Evolutionary conservation across 1,140 invertebrate genomes (phyloP).

Genomic region (Muscidifurax raptorellus): DNA sequence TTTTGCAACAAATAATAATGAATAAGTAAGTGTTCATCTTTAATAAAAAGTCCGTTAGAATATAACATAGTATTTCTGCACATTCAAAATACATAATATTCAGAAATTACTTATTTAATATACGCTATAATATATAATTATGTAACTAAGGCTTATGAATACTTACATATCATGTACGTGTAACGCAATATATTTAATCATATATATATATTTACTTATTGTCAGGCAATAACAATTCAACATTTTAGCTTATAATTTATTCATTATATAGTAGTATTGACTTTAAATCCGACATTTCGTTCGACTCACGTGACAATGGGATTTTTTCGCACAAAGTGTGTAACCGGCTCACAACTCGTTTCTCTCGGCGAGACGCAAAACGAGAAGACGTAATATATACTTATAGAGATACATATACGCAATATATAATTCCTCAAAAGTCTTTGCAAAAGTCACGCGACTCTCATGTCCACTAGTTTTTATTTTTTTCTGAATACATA

Average conservation of each 20-base stretch:
- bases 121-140: too few relatives aligned
- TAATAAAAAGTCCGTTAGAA: background rate
- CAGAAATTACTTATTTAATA: background rate
- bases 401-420: background rate
- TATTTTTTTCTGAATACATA: background rate
- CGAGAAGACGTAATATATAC: background rate
- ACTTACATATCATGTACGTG: background rate
- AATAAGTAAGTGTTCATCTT: too few relatives aligned
- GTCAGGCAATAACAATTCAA: constrained; percentile 12
- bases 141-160: background rate
- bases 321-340: background rate
- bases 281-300: constrained; percentile 20
- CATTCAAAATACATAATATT: constrained; percentile 8
- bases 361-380: background rate
- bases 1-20: background rate
- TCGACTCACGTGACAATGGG: background rate
- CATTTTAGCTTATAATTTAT: background rate
- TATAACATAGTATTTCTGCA: background rate
- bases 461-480: background rate
- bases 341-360: background rate
- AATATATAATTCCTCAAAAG: background rate
- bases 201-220: background rate
- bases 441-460: background rate
- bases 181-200: background rate
- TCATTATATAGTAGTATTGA: constrained; percentile 44